Evolutionary conservation across 2,888 invertebrate species (phyloP).

Genomic region (Lasioglossum morio): DNA sequence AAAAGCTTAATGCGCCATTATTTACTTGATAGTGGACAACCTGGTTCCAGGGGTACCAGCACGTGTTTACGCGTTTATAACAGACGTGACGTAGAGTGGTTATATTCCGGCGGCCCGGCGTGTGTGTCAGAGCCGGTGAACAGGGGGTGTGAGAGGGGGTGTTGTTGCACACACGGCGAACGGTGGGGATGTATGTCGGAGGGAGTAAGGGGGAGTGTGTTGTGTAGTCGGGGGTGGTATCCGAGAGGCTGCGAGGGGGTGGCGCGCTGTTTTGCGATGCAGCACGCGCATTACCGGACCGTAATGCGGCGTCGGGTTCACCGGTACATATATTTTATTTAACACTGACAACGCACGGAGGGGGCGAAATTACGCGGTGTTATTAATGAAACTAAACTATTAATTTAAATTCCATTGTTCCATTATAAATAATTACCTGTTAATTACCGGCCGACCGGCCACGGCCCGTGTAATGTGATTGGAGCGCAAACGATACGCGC

Average conservation of each 20-base stretch:
- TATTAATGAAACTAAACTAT: slow-evolving; percentile 85
- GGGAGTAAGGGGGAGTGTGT: not conserved
- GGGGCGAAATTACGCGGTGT: slow-evolving; percentile 81
- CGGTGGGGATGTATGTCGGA: not conserved
- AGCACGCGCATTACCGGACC: slow-evolving; percentile 79
- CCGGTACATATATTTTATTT: slow-evolving; percentile 83
- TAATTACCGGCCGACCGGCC: slow-evolving; percentile 78
- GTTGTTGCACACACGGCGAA: not conserved
- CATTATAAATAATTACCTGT: slow-evolving; percentile 84
- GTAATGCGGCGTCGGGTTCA: slow-evolving; percentile 80
- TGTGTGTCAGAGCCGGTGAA: slow-evolving; percentile 47
- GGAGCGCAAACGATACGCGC: slow-evolving; percentile 71
- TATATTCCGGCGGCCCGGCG: slow-evolving; percentile 68
- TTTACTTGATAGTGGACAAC: slow-evolving; percentile 84
- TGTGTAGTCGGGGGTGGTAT: not conserved
- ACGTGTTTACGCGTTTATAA: slow-evolving; percentile 84
- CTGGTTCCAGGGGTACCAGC: slow-evolving; percentile 78
- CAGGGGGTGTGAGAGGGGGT: not conserved
- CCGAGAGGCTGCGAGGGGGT: slow-evolving; percentile 29
- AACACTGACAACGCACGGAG: slow-evolving; percentile 75
- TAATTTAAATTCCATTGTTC: slow-evolving; percentile 84
- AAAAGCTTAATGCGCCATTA: slow-evolving; percentile 84
- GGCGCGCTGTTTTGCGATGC: slow-evolving; percentile 78
- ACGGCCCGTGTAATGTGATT: slow-evolving; percentile 74
- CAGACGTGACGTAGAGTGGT: slow-evolving; percentile 82